Conservation (phyloP, 2,888 invertebrate species). For the Monoplex corrugatus region DNA sequence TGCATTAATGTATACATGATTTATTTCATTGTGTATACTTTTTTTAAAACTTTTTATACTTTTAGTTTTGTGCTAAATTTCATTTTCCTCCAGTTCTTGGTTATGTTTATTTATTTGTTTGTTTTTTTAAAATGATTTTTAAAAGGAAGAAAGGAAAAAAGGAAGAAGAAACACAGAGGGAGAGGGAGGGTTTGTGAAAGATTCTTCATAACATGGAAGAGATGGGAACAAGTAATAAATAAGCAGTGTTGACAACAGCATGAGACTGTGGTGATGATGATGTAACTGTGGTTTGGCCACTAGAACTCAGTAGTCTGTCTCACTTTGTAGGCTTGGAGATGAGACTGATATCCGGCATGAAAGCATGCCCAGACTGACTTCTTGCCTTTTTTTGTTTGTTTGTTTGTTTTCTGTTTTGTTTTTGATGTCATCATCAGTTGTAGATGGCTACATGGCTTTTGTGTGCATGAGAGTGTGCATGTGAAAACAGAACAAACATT, state of each 20-base stretch:
- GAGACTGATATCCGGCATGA: constrained; percentile 43
- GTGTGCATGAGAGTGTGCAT: not conserved
- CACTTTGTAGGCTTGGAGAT: constrained; percentile 43
- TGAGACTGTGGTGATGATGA: not conserved
- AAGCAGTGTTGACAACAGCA: too few species aligned
- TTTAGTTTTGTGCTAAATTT: too few species aligned
- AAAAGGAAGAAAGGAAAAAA: too few species aligned
- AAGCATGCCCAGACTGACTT: constrained; percentile 2
- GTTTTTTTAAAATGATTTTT: too few species aligned
- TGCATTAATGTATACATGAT: too few species aligned
- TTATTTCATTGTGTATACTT: not conserved
- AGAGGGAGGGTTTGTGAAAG: not conserved
- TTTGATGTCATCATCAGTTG: not conserved
- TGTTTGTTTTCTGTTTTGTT: not conserved
- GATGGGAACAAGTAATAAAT: too few species aligned
- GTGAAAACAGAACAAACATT: not conserved
- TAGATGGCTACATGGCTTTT: not conserved
- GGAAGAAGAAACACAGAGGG: not conserved
- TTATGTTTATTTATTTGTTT: not conserved
- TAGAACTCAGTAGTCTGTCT: not conserved
- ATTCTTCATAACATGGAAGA: too few species aligned
- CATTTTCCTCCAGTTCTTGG: not conserved
- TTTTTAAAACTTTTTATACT: not conserved
- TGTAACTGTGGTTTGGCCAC: not conserved
- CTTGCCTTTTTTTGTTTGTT: not conserved